Evolutionary conservation across 2,113 vertebrate genomes (phyloP).

Genomic region (Hepsetus odoe): DNA sequence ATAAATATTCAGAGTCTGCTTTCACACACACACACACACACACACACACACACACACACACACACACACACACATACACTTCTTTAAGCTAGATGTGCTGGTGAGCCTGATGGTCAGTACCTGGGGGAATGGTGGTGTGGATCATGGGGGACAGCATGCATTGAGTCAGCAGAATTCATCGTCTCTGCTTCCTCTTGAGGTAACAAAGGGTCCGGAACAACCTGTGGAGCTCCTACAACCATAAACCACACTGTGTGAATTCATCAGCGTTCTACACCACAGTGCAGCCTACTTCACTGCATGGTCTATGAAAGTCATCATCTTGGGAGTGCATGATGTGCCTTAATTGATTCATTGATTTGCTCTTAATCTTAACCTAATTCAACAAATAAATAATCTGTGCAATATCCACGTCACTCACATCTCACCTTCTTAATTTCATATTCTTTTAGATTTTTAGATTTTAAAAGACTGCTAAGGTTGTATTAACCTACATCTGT

Average conservation of each 20-base stretch:
- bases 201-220: background rate
- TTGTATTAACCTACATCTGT: too few species aligned
- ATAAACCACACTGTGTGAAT: background rate
- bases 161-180: conserved; percentile 21
- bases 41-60: too few species aligned
- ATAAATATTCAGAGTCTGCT: background rate
- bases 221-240: conserved; percentile 3
- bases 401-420: too few species aligned
- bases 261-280: background rate
- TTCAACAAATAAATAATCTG: too few species aligned
- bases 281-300: background rate
- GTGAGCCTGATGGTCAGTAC: background rate
- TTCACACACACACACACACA: too few species aligned
- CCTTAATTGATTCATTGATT: too few species aligned
- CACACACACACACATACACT: too few species aligned
- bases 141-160: background rate
- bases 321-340: too few species aligned
- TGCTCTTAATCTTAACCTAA: too few species aligned
- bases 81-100: background rate
- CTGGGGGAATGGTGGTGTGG: background rate
- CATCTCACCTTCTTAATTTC: too few species aligned
- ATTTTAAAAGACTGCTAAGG: too few species aligned
- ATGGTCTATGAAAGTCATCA: background rate
- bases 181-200: conserved; percentile 8
- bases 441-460: too few species aligned